Conservation (phyloP, 2,113 vertebrate genomes). For the Hemicordylus capensis region DNA sequence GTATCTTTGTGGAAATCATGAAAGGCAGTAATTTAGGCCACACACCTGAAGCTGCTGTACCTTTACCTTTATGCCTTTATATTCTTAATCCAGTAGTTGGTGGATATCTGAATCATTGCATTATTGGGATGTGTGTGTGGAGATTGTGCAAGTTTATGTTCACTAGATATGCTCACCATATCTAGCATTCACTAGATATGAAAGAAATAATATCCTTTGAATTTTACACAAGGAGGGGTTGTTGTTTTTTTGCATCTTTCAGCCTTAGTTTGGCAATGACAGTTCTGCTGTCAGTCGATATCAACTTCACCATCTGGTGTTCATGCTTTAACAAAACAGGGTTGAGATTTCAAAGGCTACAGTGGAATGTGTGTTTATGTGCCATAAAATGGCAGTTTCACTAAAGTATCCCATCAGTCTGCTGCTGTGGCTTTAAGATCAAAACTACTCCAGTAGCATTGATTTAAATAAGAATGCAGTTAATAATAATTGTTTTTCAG, state of each 20-base stretch:
- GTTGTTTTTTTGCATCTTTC: not conserved
- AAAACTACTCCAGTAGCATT: not conserved
- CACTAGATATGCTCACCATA: no score
- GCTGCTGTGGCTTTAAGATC: not conserved
- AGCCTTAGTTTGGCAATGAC: not conserved
- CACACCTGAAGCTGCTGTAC: not conserved
- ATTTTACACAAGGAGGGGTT: not conserved
- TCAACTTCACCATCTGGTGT: not conserved
- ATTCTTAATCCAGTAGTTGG: fast-evolving
- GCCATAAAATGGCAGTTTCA: not conserved
- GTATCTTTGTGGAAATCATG: not conserved
- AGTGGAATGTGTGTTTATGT: not conserved
- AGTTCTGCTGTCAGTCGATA: not conserved
- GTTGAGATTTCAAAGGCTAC: not conserved
- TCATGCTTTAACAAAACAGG: not conserved
- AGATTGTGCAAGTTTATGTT: not conserved
- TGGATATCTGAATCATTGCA: not conserved
- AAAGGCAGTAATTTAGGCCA: not conserved
- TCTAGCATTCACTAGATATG: not conserved
- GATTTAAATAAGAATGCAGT: not conserved
- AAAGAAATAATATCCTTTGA: not conserved
- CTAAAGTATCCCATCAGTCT: not conserved
- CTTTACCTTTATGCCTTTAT: no score
- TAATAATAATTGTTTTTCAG: not conserved
- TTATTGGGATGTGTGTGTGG: not conserved